Evolutionary conservation across 2,888 invertebrate genomes (phyloP), one percentile per base, ranked within the genome.

Genomic region (Leptinotarsa rubiginosa): DNA sequence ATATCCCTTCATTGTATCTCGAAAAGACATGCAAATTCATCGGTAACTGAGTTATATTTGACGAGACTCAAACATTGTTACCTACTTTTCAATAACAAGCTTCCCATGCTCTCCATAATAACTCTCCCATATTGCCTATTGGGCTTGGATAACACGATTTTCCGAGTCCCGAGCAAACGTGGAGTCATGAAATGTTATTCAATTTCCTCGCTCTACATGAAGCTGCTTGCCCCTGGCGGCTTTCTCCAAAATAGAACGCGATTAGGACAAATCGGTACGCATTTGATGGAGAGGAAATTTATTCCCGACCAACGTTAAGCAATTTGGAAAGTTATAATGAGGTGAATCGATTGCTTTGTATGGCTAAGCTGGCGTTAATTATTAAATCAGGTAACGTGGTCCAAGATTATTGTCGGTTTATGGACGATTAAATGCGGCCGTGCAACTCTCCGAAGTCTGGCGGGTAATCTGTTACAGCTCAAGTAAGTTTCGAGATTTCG

Each of bases 71-170:
- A 20, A 54, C 54, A 20, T 54, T 20, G 54, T 54, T 54, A 56
- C 56, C 22, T 56, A 56, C 18, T 56, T 52, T 56, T 56, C 56
- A 20, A 56, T 56, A 56, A 56, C 56, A 20, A 56, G 12, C 56
- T 20, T 20, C 4, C 56, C 56, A 20, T 56, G 13, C 56, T 56
- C 56, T 56, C 56, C 56, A 13, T 56, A 56, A 56, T 56, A 56
- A 20, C 20, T 22, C 20, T 56, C 10, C 56, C 56, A 20, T 56
- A 56, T 56, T 56, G n/a, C 56, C 56, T 56, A 56, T 20, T 20
- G 56, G 56, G 20, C 20, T 7, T 56, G 56, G 22, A 20, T 56
- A 56, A 56, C 13, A 20, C 7, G 56, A 56, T 56, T 20, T 20
- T 3, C 12, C 56, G 20, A 56, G 12, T 7, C 13, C 20, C 56